phyloP scores from a whole-genome alignment of 2,113 vertebrate species.

The Equus przewalskii region DNA sequence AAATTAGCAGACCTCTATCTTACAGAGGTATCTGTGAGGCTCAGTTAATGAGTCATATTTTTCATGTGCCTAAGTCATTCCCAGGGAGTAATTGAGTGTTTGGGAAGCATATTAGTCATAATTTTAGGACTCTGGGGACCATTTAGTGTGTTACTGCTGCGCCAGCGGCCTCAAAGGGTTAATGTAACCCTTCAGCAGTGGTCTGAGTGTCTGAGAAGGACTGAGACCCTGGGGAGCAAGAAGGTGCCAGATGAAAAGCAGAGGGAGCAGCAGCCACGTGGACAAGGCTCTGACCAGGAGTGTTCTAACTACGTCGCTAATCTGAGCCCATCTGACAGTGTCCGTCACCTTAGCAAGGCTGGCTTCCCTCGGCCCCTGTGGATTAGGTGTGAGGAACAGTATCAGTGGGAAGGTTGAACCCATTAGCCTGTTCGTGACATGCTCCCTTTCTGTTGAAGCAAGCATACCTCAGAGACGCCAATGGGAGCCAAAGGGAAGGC shows the following conservation, averaged over 20 bases:
- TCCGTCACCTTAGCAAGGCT: background rate
- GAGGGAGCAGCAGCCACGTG: background rate
- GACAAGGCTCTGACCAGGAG: background rate
- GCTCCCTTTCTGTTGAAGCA: background rate
- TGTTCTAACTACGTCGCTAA: background rate
- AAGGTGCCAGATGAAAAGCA: background rate
- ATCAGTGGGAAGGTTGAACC: background rate
- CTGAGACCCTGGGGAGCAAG: background rate
- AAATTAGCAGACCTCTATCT: constrained; percentile 52
- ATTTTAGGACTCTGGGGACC: background rate
- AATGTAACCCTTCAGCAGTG: background rate
- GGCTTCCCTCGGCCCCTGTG: background rate
- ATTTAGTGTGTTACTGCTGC: background rate
- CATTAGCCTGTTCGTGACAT: background rate
- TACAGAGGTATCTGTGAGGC: constrained; percentile 52
- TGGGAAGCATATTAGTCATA: background rate
- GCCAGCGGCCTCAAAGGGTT: background rate
- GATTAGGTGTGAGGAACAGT: background rate
- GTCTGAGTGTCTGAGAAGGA: background rate
- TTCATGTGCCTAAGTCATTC: constrained; percentile 52
- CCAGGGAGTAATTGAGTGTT: constrained; percentile 61
- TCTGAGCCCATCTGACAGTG: background rate
- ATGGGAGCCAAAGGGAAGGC: background rate
- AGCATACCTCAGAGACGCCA: background rate
- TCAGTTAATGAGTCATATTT: constrained; percentile 68